A percentile compares a stretch with the other conserved stretches of the same genome.
Conservation (phyloP, 1,140 invertebrate species). For the Eriosoma lanigerum region DNA sequence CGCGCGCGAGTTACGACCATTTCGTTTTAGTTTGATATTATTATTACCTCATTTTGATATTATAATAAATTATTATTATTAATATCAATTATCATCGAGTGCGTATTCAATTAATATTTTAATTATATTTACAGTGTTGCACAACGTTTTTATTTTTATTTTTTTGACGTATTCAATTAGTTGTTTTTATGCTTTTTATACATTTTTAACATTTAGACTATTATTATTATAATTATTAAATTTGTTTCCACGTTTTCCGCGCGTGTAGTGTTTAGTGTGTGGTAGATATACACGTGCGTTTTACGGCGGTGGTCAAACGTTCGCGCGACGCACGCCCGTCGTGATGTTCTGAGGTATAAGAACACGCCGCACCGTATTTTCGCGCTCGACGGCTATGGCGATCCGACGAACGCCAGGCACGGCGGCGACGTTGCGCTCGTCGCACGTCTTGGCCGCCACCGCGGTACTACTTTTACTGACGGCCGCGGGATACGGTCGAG, state of each 20-base stretch:
- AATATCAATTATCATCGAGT: too few relatives aligned
- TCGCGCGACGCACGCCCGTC: not conserved
- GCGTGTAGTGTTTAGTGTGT: too few relatives aligned
- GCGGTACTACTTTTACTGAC: constrained; percentile 1
- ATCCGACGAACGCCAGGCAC: constrained; percentile 24
- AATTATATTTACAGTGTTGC: too few relatives aligned
- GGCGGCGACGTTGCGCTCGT: constrained; percentile 10
- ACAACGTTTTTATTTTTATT: too few relatives aligned
- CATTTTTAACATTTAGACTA: too few relatives aligned
- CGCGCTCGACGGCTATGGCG: constrained; percentile 10
- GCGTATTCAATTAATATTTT: too few relatives aligned
- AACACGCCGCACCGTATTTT: not conserved
- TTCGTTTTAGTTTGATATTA: not conserved
- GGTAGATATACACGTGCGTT: too few relatives aligned
- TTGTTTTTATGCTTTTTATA: too few relatives aligned
- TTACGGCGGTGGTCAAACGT: not conserved
- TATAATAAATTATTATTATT: too few relatives aligned
- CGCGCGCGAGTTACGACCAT: constrained; percentile 1
- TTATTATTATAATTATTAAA: too few relatives aligned
- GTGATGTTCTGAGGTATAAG: constrained; percentile 29
- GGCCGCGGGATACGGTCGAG: constrained; percentile 7
- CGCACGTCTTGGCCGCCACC: constrained; percentile 27
- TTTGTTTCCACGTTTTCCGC: not conserved
- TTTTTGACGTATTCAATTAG: too few relatives aligned
- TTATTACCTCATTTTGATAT: too few relatives aligned